Conservation (phyloP, 92 coral and sea anemone species). For the Scolanthus callimorphus region DNA sequence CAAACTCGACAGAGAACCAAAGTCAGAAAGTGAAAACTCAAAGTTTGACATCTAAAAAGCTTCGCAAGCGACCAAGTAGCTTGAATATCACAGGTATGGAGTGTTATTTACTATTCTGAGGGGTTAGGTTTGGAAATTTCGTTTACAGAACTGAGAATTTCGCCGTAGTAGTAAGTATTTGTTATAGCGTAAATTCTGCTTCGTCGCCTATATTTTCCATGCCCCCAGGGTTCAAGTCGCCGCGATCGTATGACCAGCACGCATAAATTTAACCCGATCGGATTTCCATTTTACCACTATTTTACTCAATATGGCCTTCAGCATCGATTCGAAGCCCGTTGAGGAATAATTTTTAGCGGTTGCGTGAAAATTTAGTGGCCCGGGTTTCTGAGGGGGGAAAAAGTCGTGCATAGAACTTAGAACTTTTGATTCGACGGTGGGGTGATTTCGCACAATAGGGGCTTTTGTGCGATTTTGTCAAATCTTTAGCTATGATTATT, state of each 20-base stretch:
- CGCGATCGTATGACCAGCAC: not conserved
- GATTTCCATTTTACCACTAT: too few relatives aligned
- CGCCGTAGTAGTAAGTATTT: constrained; percentile 7
- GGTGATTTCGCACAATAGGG: not conserved
- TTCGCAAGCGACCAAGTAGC: not conserved
- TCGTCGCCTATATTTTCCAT: too few relatives aligned
- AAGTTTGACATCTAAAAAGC: not conserved
- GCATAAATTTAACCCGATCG: not conserved
- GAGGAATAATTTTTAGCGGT: too few relatives aligned
- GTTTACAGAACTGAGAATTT: not conserved
- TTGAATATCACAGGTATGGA: not conserved
- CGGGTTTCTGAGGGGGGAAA: too few relatives aligned
- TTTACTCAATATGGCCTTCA: too few relatives aligned
- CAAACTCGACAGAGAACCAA: not conserved
- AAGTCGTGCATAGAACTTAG: too few relatives aligned
- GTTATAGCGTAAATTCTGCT: constrained; percentile 6
- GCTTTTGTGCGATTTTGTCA: not conserved
- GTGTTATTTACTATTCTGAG: not conserved
- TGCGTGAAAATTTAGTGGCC: too few relatives aligned
- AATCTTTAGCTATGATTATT: not conserved
- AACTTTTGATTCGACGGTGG: not conserved
- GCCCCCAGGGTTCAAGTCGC: not conserved
- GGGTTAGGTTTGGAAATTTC: not conserved
- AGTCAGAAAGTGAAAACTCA: not conserved
- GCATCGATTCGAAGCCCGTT: too few relatives aligned